These are phyloP conservation scores for Squalus acanthias DNA, from an alignment of 2,797 vertebrate species.

Conservation along the genomic window DNA sequence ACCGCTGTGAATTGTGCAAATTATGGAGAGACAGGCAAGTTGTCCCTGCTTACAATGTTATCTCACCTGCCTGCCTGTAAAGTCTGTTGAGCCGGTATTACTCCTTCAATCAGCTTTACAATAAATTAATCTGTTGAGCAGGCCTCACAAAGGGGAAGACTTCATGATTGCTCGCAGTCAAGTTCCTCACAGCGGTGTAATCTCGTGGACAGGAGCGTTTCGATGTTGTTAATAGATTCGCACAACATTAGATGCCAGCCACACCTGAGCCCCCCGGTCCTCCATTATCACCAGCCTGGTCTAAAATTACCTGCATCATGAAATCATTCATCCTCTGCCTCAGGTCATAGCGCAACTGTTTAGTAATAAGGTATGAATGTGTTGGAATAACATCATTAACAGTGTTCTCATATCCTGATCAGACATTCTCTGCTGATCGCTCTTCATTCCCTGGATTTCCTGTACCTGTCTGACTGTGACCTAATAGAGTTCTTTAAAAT, in stretches of 20 bases:
- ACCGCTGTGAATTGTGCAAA: neutral
- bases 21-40: neutral
- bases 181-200: neutral
- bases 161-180: neutral
- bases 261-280: neutral
- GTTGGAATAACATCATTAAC: neutral
- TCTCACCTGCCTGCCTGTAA: neutral
- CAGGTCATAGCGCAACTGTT: neutral
- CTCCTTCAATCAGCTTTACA: neutral
- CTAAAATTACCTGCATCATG: neutral
- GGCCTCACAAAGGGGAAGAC: neutral
- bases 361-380: neutral
- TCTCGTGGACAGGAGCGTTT: neutral
- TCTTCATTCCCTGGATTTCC: neutral
- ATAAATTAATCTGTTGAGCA: neutral
- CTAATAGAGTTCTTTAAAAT: too few relatives aligned
- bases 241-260: neutral
- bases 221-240: neutral
- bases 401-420: neutral
- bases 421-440: neutral
- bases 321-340: neutral
- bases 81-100: neutral
- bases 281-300: neutral
- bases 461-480: neutral
- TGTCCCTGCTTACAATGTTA: neutral